Conservation (phyloP, 2,113 vertebrate genomes). For the Ptychochromis oligacanthus region DNA sequence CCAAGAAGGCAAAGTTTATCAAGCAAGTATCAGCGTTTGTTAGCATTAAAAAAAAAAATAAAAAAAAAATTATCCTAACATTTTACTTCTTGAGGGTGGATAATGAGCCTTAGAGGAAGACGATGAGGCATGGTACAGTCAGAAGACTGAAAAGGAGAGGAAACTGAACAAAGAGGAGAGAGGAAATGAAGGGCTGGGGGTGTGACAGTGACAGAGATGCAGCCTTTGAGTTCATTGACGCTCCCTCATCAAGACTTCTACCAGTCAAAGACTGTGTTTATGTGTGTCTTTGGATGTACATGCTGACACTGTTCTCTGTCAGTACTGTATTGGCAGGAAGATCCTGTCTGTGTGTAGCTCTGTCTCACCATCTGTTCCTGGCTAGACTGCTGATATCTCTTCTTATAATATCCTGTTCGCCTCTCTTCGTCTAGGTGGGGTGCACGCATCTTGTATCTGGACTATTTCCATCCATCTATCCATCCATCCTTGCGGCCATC, state of each 20-base stretch:
- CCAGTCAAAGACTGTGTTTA: slow-evolving; percentile 34
- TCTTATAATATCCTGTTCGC: slow-evolving; percentile 72
- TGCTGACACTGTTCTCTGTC: slow-evolving; percentile 46
- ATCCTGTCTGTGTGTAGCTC: slow-evolving; percentile 68
- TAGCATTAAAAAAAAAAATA: background rate
- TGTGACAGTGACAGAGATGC: slow-evolving; percentile 34
- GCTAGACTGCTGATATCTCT: slow-evolving; percentile 70
- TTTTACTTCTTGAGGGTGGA: background rate
- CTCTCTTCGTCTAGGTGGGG: slow-evolving; percentile 46
- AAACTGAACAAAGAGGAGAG: slow-evolving; percentile 23
- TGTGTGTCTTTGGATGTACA: slow-evolving; percentile 44
- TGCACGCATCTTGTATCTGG: slow-evolving; percentile 41
- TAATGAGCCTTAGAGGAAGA: slow-evolving; percentile 7
- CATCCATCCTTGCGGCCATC: slow-evolving; percentile 7
- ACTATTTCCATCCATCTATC: slow-evolving; percentile 32
- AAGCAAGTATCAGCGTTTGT: slow-evolving; percentile 16
- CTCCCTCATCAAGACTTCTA: slow-evolving; percentile 55
- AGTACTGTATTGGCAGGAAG: slow-evolving; percentile 68
- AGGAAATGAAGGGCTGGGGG: slow-evolving; percentile 34
- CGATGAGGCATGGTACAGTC: background rate
- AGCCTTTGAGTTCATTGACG: slow-evolving; percentile 40
- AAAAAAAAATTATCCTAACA: slow-evolving; percentile 1
- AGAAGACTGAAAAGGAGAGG: slow-evolving; percentile 29
- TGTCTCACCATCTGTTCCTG: slow-evolving; percentile 79
- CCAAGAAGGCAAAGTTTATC: slow-evolving; percentile 23